Base-by-base conservation (phyloP, 2,797 vertebrate genomes). In the Helicolenus hilgendorfi region DNA sequence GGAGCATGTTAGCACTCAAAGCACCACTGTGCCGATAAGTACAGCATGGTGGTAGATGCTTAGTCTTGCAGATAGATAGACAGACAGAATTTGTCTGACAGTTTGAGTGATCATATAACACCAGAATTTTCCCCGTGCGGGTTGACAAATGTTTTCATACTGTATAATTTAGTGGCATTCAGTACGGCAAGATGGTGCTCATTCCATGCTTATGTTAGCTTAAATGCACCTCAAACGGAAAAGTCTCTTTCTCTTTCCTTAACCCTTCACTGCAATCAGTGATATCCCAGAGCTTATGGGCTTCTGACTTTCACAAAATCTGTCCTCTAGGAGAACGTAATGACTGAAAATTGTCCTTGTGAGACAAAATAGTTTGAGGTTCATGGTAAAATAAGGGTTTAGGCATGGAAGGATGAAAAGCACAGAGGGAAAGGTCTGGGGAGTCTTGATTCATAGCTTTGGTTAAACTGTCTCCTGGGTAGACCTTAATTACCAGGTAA, bases 401-500 rank as follows among this genome's bases (percentile, higher is more conserved):
- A 71, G 1, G 49, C 74, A 65, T 67, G 70, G 68, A 78, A 71
- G 62, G 74, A 91, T 86, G 74, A 81, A 92, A 82, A 69, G 56
- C 62, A 81, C 59, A 41, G 31, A 86, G 58, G 79, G 45, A 87
- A 81, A 79, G 20, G 76, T 85, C 72, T 82, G 69, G 56, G 41
- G 65, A 84, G 63, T 72, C 60, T 86, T 89, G 78, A 93, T 93
- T 92, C 86, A 91, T 72, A 77, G 83, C 82, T 89, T 94, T 78
- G 85, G 86, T 92, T 93, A 62, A 87, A 87, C 70, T 77, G 83
- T 92, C 79, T 78, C 92, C 77, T 88, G 81, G 67, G 83, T 81
- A 70, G 29, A 81, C 80, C 71, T 86, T 96, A 96, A 97, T 96
- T 94, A 95, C 74, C 95, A 89, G 93, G 92, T 89, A 86, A 84